Percentiles rank a stretch among this genome's conserved stretches.
Conservation (phyloP, 2,113 vertebrate species). For the Larimichthys polyactis region DNA sequence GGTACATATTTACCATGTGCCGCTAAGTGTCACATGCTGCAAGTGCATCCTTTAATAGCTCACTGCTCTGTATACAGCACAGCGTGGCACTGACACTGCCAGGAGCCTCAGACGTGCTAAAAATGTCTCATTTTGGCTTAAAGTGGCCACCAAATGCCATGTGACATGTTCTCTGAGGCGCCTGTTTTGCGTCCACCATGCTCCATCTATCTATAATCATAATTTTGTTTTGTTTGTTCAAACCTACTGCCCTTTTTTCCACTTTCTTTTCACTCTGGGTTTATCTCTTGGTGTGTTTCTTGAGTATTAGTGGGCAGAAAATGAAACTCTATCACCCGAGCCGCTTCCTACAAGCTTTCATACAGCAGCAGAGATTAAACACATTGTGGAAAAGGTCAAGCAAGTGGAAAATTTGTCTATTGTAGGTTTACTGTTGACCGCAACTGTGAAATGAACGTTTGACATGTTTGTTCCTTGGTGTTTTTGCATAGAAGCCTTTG, state of each 20-base stretch:
- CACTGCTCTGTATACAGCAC: constrained; percentile 32
- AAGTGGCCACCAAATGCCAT: constrained; percentile 37
- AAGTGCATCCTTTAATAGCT: constrained; percentile 64
- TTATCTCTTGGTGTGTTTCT: constrained; percentile 19
- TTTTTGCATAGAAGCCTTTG: constrained; percentile 49
- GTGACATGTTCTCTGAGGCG: constrained; percentile 26
- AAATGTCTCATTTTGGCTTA: constrained; percentile 59
- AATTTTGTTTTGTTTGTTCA: constrained; percentile 40
- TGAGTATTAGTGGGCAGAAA: constrained; percentile 49
- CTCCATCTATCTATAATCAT: constrained; percentile 11
- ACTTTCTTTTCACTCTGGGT: not conserved
- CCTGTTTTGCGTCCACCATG: constrained; percentile 6
- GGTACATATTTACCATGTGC: constrained; percentile 53
- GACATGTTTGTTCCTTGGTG: constrained; percentile 58
- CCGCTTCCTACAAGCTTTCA: constrained; percentile 52
- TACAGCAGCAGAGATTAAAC: constrained; percentile 58
- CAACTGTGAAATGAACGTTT: constrained; percentile 60
- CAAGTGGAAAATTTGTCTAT: constrained; percentile 67
- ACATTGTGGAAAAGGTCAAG: constrained; percentile 59
- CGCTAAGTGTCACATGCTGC: constrained; percentile 56
- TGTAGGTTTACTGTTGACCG: constrained; percentile 58
- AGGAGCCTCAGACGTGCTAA: constrained; percentile 39
- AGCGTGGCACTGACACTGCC: constrained; percentile 42
- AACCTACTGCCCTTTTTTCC: constrained; percentile 1
- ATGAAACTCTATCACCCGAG: constrained; percentile 33